A percentile compares a stretch with the other conserved stretches of the same genome.
phyloP scores from a whole-genome alignment of 92 coral and sea anemone species.

The Micromussa lordhowensis region DNA sequence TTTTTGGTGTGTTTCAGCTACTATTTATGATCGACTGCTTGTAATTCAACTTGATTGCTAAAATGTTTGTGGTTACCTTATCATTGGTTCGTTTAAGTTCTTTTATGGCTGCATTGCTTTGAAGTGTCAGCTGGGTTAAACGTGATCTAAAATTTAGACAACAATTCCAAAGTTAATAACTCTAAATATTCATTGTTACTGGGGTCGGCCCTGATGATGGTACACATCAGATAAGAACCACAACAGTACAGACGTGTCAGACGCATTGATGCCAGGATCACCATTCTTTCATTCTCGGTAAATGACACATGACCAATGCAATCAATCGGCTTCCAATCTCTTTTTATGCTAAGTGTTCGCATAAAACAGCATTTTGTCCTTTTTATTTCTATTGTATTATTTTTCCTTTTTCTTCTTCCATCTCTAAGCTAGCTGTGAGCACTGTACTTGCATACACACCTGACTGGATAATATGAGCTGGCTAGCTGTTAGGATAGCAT shows the following conservation, averaged over 20 bases:
- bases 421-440: too few relatives aligned
- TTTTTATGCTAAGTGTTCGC: too few relatives aligned
- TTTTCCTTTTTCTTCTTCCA: too few relatives aligned
- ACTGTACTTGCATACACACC: too few relatives aligned
- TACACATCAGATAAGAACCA: neutral
- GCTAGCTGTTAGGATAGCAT: neutral
- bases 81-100: conserved; percentile 80
- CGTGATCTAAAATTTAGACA: conserved; percentile 69
- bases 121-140: conserved; percentile 93
- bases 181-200: too few relatives aligned
- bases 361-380: neutral
- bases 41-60: neutral
- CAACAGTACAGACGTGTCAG: neutral
- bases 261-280: neutral
- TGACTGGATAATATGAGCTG: too few relatives aligned
- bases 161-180: neutral
- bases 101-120: conserved; percentile 97
- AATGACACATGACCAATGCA: neutral
- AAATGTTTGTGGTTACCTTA: conserved; percentile 65
- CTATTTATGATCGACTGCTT: too few relatives aligned
- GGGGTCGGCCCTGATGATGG: neutral
- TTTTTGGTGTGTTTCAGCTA: too few relatives aligned
- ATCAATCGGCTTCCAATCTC: neutral
- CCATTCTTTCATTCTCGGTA: neutral
- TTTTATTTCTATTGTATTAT: too few relatives aligned